phyloP scores from a whole-genome alignment of 2,113 vertebrate genomes.

The Ceyx cyanopectus region DNA sequence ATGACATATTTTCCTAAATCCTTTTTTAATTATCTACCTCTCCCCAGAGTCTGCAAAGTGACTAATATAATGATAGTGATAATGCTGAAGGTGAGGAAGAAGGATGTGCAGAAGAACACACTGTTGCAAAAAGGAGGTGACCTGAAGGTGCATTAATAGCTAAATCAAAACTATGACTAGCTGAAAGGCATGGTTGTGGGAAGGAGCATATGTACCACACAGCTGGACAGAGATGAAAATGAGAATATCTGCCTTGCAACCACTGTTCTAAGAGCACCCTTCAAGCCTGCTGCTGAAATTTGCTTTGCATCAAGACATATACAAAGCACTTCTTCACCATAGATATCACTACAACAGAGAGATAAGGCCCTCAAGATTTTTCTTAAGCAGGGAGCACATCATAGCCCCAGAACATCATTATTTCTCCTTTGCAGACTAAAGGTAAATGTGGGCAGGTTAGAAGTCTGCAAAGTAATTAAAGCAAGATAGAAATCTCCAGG shows the following conservation, averaged over 20 bases:
- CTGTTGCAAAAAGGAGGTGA: neutral
- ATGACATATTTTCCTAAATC: neutral
- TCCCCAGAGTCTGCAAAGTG: neutral
- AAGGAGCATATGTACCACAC: neutral
- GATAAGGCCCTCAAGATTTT: neutral
- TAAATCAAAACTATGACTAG: neutral
- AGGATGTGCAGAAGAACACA: neutral
- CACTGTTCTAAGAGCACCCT: neutral
- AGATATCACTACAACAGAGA: neutral
- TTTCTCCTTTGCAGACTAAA: neutral
- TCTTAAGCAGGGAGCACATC: neutral
- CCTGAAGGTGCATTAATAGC: fast-evolving
- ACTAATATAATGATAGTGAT: neutral
- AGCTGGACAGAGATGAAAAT: neutral
- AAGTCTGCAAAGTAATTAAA: neutral
- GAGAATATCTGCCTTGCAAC: neutral
- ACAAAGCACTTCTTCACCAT: neutral
- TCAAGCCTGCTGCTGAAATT: neutral
- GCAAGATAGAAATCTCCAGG: neutral
- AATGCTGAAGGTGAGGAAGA: neutral
- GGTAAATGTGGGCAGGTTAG: neutral
- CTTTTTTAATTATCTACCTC: neutral
- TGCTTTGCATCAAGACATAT: neutral
- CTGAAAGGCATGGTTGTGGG: neutral
- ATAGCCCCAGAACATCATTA: neutral